These are phyloP conservation scores for Oophaga sylvatica DNA, from an alignment of 2,797 vertebrate species.

Conservation along the genomic window DNA sequence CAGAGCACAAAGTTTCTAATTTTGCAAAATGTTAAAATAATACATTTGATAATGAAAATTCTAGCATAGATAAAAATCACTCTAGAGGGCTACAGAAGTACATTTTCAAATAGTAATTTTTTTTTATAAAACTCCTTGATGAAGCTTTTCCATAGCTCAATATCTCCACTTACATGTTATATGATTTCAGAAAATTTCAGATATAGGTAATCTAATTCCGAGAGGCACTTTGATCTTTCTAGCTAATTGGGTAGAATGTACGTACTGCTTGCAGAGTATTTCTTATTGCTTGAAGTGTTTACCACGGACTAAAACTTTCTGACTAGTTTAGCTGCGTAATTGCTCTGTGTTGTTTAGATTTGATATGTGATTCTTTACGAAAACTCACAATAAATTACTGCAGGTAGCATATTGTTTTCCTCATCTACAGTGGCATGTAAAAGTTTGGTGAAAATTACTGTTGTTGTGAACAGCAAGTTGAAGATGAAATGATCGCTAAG, in stretches of 20 bases:
- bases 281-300: conserved; percentile 51
- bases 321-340: conserved; percentile 9
- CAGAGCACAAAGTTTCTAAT: too few relatives aligned
- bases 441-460: too few relatives aligned
- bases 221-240: conserved; percentile 41
- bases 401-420: neutral
- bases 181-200: conserved; percentile 5
- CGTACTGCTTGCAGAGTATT: conserved; percentile 16
- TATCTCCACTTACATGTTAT: neutral
- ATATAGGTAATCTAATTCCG: neutral
- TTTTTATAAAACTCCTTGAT: conserved; percentile 4
- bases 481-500: too few relatives aligned
- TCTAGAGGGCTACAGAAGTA: too few relatives aligned
- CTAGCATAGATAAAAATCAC: too few relatives aligned
- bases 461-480: too few relatives aligned
- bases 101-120: neutral
- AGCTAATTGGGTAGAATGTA: conserved; percentile 35
- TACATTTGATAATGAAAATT: too few relatives aligned
- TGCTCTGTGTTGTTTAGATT: neutral
- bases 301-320: conserved; percentile 5
- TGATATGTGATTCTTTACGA: conserved; percentile 36
- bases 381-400: conserved; percentile 33
- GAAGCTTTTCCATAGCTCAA: conserved; percentile 15
- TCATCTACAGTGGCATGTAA: neutral
- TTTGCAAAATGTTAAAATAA: too few relatives aligned